A percentile compares a stretch with the other conserved stretches of the same genome.
Conservation (phyloP, 1,140 invertebrate genomes). For the Trichonephila clavata region DNA sequence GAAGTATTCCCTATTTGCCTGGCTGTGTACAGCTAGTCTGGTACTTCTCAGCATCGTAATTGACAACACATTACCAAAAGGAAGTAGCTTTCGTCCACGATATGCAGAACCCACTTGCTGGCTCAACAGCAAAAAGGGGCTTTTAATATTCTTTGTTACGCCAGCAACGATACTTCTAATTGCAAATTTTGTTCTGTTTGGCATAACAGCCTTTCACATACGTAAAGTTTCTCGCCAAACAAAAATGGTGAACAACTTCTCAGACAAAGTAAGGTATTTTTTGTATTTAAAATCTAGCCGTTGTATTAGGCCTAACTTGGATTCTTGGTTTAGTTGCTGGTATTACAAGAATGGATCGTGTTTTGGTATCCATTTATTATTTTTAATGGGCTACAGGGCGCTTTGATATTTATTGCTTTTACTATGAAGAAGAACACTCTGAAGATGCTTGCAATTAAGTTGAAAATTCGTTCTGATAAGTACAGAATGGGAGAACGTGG, state of each 20-base stretch:
- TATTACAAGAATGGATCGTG: conserved; percentile 76
- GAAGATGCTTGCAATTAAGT: conserved; percentile 77
- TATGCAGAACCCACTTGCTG: conserved; percentile 82
- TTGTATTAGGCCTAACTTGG: conserved; percentile 83
- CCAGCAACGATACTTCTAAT: conserved; percentile 82
- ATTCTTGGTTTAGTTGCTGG: conserved; percentile 81
- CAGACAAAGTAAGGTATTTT: conserved; percentile 79
- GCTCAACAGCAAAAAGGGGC: conserved; percentile 83
- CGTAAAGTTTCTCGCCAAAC: conserved; percentile 69
- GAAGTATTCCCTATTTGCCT: conserved; percentile 80
- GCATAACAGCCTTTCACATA: conserved; percentile 81
- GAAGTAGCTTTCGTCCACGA: conserved; percentile 77
- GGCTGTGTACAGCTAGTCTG: conserved; percentile 79
- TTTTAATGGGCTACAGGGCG: conserved; percentile 82
- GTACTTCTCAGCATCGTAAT: conserved; percentile 78
- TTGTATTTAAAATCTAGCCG: conserved; percentile 82
- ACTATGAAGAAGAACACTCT: conserved; percentile 81
- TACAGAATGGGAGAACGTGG: conserved; percentile 52
- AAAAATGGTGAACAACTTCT: conserved; percentile 75
- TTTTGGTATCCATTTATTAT: conserved; percentile 81
- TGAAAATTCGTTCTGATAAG: conserved; percentile 54
- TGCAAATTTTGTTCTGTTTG: conserved; percentile 83
- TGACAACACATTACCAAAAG: conserved; percentile 77
- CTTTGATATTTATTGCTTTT: conserved; percentile 83
- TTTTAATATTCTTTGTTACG: conserved; percentile 83